phyloP scores from a whole-genome alignment of 2,113 vertebrate species.

The Tamias sibiricus region DNA sequence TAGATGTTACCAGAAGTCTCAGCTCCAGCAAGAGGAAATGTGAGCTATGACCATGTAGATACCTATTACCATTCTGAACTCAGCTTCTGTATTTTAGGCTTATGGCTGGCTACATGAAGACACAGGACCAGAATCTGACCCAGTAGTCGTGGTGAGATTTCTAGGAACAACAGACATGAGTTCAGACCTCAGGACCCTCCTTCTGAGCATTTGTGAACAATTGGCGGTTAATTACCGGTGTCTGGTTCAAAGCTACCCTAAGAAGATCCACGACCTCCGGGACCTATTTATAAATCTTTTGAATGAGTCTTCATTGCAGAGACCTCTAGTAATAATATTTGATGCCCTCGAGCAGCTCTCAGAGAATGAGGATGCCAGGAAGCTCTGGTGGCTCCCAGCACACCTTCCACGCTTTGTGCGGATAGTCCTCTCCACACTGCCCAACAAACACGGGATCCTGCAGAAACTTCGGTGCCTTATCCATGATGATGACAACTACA shows the following conservation, averaged over 20 bases:
- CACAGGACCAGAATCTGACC: slow-evolving; percentile 96
- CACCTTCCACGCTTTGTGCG: slow-evolving; percentile 96
- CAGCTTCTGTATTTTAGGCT: slow-evolving; percentile 90
- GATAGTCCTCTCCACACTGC: slow-evolving; percentile 96
- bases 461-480: slow-evolving; percentile 97
- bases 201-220: slow-evolving; percentile 98
- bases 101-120: slow-evolving; percentile 97
- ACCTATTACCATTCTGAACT: slow-evolving; percentile 5
- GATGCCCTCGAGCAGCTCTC: slow-evolving; percentile 97
- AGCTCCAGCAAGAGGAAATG: neutral
- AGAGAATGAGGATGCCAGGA: slow-evolving; percentile 95
- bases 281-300: slow-evolving; percentile 97
- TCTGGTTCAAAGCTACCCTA: slow-evolving; percentile 96
- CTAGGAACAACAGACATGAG: slow-evolving; percentile 95
- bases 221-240: slow-evolving; percentile 96
- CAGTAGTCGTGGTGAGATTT: slow-evolving; percentile 96
- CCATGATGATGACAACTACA: slow-evolving; percentile 94
- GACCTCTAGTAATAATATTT: slow-evolving; percentile 95
- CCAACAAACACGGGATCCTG: slow-evolving; percentile 97
- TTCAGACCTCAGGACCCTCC: slow-evolving; percentile 93
- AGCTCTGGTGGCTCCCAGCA: slow-evolving; percentile 98
- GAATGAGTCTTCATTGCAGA: slow-evolving; percentile 95
- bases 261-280: slow-evolving; percentile 97
- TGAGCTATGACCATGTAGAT: neutral
- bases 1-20: neutral